A percentile compares a stretch with the other conserved stretches of the same genome.
Evolutionary conservation across 1,140 invertebrate species (phyloP).

Genomic region (Bombus terrestris): DNA sequence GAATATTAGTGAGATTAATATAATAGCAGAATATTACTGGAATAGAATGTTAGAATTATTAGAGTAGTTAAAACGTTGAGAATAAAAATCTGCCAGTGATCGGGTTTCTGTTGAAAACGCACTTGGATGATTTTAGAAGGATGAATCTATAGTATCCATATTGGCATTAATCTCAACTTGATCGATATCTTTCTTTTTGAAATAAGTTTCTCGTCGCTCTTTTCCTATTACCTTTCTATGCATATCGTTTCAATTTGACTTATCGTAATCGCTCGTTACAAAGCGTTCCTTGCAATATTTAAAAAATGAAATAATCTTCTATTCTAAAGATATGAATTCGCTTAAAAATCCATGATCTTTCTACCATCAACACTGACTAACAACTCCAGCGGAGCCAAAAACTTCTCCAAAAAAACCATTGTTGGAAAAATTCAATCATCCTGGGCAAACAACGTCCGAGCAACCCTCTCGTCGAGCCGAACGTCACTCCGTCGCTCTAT

Average conservation of each 20-base stretch:
- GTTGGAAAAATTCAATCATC: constrained; percentile 17
- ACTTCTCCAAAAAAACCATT: background rate
- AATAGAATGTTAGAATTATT: too few relatives aligned
- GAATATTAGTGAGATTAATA: background rate
- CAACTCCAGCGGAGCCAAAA: background rate
- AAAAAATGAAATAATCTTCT: too few relatives aligned
- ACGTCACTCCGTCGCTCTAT: background rate
- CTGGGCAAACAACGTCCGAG: background rate
- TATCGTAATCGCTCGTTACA: background rate
- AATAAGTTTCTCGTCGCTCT: background rate
- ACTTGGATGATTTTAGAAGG: too few relatives aligned
- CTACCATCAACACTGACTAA: background rate
- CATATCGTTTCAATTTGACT: too few relatives aligned
- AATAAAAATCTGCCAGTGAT: background rate
- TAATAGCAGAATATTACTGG: background rate
- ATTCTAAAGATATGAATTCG: background rate
- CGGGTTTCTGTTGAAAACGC: background rate
- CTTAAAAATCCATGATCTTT: background rate
- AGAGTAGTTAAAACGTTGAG: too few relatives aligned
- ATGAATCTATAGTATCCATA: too few relatives aligned
- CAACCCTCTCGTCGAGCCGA: background rate
- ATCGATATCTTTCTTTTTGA: background rate
- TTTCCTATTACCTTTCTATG: background rate
- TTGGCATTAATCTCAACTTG: too few relatives aligned
- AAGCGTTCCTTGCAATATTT: too few relatives aligned